A percentile compares a stretch with the other conserved stretches of the same genome.
Conservation (phyloP, 2,113 vertebrate genomes). For the Pitta sordida region DNA sequence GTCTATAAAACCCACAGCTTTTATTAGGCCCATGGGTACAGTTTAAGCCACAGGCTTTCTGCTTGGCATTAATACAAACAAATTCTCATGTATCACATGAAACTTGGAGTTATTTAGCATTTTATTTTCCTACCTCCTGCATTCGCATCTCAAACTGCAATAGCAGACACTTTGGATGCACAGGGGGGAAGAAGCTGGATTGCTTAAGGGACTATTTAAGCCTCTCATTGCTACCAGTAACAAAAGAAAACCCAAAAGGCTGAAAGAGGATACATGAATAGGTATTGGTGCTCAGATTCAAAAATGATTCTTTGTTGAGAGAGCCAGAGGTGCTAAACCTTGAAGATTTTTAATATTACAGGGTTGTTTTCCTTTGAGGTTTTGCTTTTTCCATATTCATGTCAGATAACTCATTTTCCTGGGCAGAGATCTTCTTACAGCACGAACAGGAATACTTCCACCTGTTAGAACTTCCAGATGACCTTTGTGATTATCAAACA, state of each 20-base stretch:
- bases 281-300: constrained; percentile 1
- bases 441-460: not conserved
- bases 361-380: not conserved
- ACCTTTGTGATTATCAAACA: not conserved
- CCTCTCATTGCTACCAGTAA: not conserved
- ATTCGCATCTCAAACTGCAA: not conserved
- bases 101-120: not conserved
- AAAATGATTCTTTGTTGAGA: constrained; percentile 41
- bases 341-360: not conserved
- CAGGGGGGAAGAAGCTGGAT: not conserved
- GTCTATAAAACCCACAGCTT: constrained; percentile 6
- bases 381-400: not conserved
- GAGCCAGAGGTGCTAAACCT: not conserved
- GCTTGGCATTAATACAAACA: constrained; percentile 25
- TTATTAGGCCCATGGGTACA: not conserved
- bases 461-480: not conserved
- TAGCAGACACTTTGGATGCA: not conserved
- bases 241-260: not conserved
- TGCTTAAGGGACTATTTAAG: not conserved
- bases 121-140: constrained; percentile 14
- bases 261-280: not conserved
- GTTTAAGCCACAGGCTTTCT: constrained; percentile 19
- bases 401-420: not conserved
- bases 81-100: not conserved
- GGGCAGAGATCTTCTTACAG: not conserved